Conservation (phyloP, 2,113 vertebrate species). For the Malurus cyaneus region DNA sequence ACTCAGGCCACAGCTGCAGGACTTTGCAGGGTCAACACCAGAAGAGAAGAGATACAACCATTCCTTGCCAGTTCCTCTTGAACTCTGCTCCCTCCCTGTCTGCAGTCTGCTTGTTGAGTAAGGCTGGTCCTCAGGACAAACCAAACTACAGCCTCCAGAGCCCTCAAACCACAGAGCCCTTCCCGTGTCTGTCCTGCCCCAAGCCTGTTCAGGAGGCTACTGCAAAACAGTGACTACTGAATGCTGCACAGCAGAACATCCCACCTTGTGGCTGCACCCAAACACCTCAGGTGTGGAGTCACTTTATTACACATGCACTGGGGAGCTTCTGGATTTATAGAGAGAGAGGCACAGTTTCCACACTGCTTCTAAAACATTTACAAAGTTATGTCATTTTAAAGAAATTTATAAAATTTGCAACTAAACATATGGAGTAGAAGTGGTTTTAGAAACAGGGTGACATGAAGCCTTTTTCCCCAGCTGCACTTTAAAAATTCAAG, state of each 20-base stretch:
- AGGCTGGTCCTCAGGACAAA: background rate
- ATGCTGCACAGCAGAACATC: background rate
- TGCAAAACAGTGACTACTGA: background rate
- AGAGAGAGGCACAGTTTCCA: background rate
- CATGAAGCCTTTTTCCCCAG: background rate
- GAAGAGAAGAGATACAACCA: background rate
- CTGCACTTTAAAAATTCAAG: background rate
- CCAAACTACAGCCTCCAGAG: background rate
- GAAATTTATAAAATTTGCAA: background rate
- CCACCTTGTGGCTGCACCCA: background rate
- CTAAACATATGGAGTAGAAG: background rate
- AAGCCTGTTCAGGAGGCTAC: background rate
- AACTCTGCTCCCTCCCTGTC: fast-evolving
- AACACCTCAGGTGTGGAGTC: background rate
- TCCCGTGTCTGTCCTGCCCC: background rate
- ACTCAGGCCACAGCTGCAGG: background rate
- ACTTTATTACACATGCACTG: background rate
- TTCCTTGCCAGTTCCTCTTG: background rate
- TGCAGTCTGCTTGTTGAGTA: background rate
- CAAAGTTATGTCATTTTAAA: background rate
- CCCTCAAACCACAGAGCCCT: background rate
- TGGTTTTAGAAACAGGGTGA: background rate
- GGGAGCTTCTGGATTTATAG: background rate
- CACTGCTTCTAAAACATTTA: background rate
- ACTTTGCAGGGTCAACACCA: background rate